Percentiles rank a stretch among this genome's conserved stretches.
These are phyloP conservation scores for Enteromius treurensis DNA, from an alignment of 2,797 vertebrate species.

Conservation along the genomic window DNA sequence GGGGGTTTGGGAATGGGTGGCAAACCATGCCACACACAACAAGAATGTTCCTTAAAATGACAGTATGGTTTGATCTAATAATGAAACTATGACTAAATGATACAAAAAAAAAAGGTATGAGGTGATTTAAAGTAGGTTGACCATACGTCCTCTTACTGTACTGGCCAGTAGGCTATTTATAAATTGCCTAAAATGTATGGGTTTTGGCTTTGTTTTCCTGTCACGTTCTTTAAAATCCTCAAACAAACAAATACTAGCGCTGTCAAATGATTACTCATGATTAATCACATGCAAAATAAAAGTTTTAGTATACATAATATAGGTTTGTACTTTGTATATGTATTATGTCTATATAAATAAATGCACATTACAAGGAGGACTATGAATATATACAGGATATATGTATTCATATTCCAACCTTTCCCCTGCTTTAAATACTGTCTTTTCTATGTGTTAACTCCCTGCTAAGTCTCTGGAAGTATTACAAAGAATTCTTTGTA, in stretches of 20 bases:
- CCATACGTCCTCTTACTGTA: neutral
- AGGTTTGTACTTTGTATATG: too few species aligned
- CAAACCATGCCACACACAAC: slow-evolving; percentile 54
- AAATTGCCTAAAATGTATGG: neutral
- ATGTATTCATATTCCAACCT: too few species aligned
- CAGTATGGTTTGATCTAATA: neutral
- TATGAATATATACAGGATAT: neutral
- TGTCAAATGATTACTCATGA: too few species aligned
- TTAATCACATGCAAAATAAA: too few species aligned
- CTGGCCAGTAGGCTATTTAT: too few species aligned
- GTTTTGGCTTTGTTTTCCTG: neutral
- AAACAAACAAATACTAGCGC: too few species aligned
- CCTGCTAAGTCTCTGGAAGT: neutral
- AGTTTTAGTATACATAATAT: too few species aligned
- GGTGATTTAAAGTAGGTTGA: neutral
- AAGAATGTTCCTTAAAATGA: neutral
- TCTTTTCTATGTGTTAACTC: neutral
- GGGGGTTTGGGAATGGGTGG: slow-evolving; percentile 41
- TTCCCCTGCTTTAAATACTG: neutral
- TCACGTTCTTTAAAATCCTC: neutral
- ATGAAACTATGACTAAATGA: neutral
- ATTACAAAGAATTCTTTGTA: neutral
- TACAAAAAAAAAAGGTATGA: neutral
- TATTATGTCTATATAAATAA: too few species aligned
- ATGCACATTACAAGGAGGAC: neutral